These are phyloP conservation scores for Anagrus nilaparvatae DNA, from an alignment of 1,140 invertebrate genomes.

Conservation along the genomic window DNA sequence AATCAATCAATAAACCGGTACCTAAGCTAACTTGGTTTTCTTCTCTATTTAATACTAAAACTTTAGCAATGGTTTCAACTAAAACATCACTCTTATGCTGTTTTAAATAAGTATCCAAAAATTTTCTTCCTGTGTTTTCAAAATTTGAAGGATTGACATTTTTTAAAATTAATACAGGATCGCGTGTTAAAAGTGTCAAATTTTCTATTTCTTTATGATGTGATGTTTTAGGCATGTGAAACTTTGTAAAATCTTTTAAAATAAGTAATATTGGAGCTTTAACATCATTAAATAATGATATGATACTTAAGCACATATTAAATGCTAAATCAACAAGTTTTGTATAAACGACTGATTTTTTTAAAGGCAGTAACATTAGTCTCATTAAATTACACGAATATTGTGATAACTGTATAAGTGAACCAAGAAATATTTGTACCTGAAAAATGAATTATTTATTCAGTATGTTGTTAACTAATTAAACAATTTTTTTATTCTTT, in stretches of 20 bases:
- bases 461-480: too few relatives aligned
- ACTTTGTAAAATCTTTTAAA: slow-evolving; percentile 33
- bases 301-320: slow-evolving; percentile 36
- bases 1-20: slow-evolving; percentile 69
- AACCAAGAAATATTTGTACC: slow-evolving; percentile 35
- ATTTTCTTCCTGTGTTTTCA: slow-evolving; percentile 30
- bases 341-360: slow-evolving; percentile 27
- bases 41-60: slow-evolving; percentile 35
- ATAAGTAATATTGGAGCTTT: slow-evolving; percentile 35
- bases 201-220: slow-evolving; percentile 27
- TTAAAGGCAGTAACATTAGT: slow-evolving; percentile 35
- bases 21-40: slow-evolving; percentile 32
- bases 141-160: slow-evolving; percentile 28
- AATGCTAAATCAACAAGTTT: slow-evolving; percentile 31
- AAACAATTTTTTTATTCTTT: neutral
- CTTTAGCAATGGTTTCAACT: slow-evolving; percentile 36
- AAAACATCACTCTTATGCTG: slow-evolving; percentile 36
- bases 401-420: slow-evolving; percentile 36
- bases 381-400: slow-evolving; percentile 39
- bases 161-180: slow-evolving; percentile 30
- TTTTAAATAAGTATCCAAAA: slow-evolving; percentile 33
- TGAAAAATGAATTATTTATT: too few relatives aligned
- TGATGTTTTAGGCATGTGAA: slow-evolving; percentile 26
- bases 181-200: too few relatives aligned
- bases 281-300: slow-evolving; percentile 35